A percentile compares a stretch with the other conserved stretches of the same genome.
Conservation (phyloP, 2,113 vertebrate genomes). For the Laterallus jamaicensis region DNA sequence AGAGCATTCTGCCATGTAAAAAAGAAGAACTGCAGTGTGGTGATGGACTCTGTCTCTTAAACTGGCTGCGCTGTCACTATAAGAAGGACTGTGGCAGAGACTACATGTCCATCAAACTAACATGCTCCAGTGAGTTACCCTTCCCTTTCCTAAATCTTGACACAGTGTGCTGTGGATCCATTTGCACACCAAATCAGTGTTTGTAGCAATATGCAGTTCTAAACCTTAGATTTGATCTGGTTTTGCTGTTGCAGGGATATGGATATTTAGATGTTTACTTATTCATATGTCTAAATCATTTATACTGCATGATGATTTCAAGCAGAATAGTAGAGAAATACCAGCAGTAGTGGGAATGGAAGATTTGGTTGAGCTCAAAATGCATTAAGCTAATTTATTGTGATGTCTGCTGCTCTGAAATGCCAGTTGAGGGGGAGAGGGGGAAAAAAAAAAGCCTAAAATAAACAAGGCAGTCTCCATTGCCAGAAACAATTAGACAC, state of each 20-base stretch:
- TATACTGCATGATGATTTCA: neutral
- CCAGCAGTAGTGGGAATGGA: neutral
- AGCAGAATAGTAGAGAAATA: neutral
- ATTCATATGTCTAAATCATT: neutral
- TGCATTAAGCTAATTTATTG: slow-evolving; percentile 22
- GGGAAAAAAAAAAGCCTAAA: neutral
- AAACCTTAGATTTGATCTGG: neutral
- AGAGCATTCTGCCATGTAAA: slow-evolving; percentile 62
- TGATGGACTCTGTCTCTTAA: slow-evolving; percentile 71
- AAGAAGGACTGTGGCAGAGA: slow-evolving; percentile 77
- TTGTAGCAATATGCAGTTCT: neutral
- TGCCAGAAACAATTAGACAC: neutral
- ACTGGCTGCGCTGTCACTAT: slow-evolving; percentile 79
- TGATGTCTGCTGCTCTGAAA: slow-evolving; percentile 8
- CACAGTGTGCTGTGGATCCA: neutral
- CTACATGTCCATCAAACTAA: slow-evolving; percentile 89
- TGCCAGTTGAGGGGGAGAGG: neutral
- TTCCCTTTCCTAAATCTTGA: neutral
- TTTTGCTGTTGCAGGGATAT: neutral
- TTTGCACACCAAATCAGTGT: neutral
- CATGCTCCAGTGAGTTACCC: slow-evolving; percentile 84
- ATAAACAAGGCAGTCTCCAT: neutral
- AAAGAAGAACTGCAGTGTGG: slow-evolving; percentile 73
- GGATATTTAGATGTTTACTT: neutral
- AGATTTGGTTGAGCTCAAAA: neutral